phyloP scores from a whole-genome alignment of 2,113 vertebrate genomes.

The Phyllopteryx taeniolatus region DNA sequence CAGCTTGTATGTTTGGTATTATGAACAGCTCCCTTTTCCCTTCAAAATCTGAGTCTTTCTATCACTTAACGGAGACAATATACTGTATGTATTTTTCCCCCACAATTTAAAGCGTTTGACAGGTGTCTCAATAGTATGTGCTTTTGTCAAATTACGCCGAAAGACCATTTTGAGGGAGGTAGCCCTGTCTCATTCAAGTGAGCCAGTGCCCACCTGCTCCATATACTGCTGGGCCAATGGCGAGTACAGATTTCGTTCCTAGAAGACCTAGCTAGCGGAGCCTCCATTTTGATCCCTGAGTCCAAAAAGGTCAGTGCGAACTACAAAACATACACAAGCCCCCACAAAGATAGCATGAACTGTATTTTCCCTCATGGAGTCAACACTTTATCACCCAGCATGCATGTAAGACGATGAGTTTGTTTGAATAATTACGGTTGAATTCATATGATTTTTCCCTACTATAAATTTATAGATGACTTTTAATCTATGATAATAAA shows the following conservation, averaged over 20 bases:
- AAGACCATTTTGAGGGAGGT: too few relatives aligned
- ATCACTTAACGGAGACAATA: too few relatives aligned
- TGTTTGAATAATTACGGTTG: not conserved
- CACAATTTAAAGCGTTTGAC: too few relatives aligned
- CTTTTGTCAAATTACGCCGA: too few relatives aligned
- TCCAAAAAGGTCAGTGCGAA: not conserved
- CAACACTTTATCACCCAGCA: not conserved
- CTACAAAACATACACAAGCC: not conserved
- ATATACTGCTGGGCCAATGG: not conserved
- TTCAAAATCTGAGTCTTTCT: too few relatives aligned
- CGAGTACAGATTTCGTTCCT: not conserved
- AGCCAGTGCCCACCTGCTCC: too few relatives aligned
- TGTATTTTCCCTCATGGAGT: not conserved
- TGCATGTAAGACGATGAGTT: not conserved
- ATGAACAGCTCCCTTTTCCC: too few relatives aligned
- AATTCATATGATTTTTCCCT: not conserved
- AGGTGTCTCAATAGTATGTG: too few relatives aligned
- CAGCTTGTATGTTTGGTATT: too few relatives aligned
- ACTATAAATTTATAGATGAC: not conserved
- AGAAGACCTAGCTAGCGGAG: not conserved
- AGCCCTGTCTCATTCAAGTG: too few relatives aligned
- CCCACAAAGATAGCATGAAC: not conserved
- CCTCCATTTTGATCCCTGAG: not conserved
- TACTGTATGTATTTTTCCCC: too few relatives aligned
- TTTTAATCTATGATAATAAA: not conserved